phyloP scores from a whole-genome alignment of 2,888 invertebrate species.

The Cancer borealis region DNA sequence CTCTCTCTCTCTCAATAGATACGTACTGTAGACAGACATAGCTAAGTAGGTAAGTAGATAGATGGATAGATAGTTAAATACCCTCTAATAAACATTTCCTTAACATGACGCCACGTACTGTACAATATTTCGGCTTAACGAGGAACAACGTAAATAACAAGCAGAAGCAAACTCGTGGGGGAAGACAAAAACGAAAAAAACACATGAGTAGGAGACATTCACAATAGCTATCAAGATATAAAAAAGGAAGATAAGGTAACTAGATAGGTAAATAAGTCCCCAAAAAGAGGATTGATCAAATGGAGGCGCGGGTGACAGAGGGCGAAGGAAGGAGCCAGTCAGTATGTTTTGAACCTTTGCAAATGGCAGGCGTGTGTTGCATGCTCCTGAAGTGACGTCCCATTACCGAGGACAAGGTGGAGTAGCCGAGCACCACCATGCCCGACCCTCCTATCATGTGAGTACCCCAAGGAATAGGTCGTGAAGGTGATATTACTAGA shows the following conservation, averaged over 20 bases:
- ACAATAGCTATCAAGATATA: background rate
- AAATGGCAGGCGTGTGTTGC: constrained; percentile 63
- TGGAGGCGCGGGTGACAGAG: constrained; percentile 51
- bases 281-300: background rate
- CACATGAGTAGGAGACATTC: background rate
- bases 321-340: constrained; percentile 48
- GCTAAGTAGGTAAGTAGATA: background rate
- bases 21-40: background rate
- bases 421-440: constrained; percentile 68
- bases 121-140: background rate
- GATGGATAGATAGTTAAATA: background rate
- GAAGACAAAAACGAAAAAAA: background rate
- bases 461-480: constrained; percentile 38
- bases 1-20: background rate
- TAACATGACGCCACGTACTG: background rate
- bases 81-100: background rate
- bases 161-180: background rate
- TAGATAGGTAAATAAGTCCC: background rate
- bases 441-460: constrained; percentile 74
- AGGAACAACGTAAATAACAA: background rate
- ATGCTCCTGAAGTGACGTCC: constrained; percentile 30
- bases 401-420: constrained; percentile 60
- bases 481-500: background rate
- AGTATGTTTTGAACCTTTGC: constrained; percentile 74
- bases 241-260: background rate